Evolutionary conservation across 23 tunicate genomes (phyloP).

Genomic region (Halocynthia roretzi): DNA sequence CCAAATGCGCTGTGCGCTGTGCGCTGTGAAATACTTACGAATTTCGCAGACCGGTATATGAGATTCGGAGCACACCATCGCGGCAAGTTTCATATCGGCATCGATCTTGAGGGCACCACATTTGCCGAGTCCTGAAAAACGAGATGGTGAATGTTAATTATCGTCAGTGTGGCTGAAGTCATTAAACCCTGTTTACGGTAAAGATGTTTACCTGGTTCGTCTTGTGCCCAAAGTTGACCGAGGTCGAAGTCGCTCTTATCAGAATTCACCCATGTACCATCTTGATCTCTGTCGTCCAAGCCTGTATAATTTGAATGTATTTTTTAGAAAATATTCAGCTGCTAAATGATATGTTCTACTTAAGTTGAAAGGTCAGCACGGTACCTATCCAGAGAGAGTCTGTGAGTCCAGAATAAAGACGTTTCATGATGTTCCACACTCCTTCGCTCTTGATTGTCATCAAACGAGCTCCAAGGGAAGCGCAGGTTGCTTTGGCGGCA

Average conservation of each 20-base stretch:
- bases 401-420: slow-evolving; percentile 9
- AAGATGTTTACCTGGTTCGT: slow-evolving; percentile 47
- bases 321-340: too few relatives aligned
- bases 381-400: slow-evolving; percentile 62
- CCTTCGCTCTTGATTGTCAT: slow-evolving; percentile 43
- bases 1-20: not conserved
- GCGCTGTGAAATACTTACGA: slow-evolving; percentile 30
- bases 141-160: not conserved
- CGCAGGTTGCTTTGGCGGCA: slow-evolving; percentile 55
- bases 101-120: slow-evolving; percentile 29
- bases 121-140: slow-evolving; percentile 44
- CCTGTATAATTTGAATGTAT: slow-evolving; percentile 11
- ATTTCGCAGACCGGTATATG: slow-evolving; percentile 52
- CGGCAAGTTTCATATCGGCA: slow-evolving; percentile 2
- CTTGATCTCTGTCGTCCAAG: slow-evolving; percentile 43
- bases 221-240: slow-evolving; percentile 54
- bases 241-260: slow-evolving; percentile 45
- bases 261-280: slow-evolving; percentile 56
- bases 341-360: too few relatives aligned
- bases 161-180: too few relatives aligned
- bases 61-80: slow-evolving; percentile 17
- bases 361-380: too few relatives aligned
- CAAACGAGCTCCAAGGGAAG: slow-evolving; percentile 48
- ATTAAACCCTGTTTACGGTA: not conserved
- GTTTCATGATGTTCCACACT: slow-evolving; percentile 5